Conservation (phyloP, 2,888 invertebrate species). For the Dolomedes plantarius region DNA sequence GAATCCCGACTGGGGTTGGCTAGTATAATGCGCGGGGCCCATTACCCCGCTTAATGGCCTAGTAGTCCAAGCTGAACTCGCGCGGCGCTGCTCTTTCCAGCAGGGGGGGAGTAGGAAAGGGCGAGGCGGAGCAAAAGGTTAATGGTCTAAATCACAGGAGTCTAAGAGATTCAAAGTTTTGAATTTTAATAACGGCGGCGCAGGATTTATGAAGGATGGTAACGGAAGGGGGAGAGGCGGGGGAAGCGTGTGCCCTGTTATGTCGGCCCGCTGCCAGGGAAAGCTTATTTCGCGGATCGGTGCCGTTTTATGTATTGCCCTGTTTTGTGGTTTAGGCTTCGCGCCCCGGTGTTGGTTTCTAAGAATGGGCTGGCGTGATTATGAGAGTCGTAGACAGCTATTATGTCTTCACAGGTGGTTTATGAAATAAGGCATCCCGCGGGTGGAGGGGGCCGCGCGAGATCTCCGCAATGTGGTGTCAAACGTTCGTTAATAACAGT, state of each 20-base stretch:
- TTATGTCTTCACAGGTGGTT: constrained; percentile 18
- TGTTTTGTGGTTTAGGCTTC: constrained; percentile 39
- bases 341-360: neutral
- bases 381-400: constrained; percentile 9
- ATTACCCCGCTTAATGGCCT: constrained; percentile 59
- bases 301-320: constrained; percentile 35
- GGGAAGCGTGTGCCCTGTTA: neutral
- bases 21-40: constrained; percentile 26
- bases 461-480: neutral
- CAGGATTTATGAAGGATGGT: constrained; percentile 43
- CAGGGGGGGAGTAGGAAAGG: constrained; percentile 12
- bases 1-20: constrained; percentile 28
- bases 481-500: neutral
- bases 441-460: neutral
- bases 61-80: constrained; percentile 11
- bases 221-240: constrained; percentile 23
- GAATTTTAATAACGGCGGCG: constrained; percentile 63
- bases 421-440: neutral
- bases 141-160: constrained; percentile 63
- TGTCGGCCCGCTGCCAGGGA: constrained; percentile 20
- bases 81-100: no score
- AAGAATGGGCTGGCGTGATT: constrained; percentile 21
- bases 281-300: constrained; percentile 67
- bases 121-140: constrained; percentile 40
- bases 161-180: constrained; percentile 64